Base-by-base conservation (phyloP, 2,113 vertebrate species). In the Grus americana region DNA sequence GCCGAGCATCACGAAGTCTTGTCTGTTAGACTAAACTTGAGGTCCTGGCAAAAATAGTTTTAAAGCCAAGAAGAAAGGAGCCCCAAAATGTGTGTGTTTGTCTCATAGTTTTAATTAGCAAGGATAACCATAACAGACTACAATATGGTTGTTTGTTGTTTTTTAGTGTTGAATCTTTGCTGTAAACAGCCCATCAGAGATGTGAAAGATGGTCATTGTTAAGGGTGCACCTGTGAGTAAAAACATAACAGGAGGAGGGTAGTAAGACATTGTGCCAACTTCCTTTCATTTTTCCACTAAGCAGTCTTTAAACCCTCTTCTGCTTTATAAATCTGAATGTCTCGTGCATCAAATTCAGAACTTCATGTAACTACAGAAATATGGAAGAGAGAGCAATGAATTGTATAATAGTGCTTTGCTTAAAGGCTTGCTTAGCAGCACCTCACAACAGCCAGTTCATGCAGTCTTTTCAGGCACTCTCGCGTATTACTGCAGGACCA, bases 101-200 rank as follows among this genome's bases (percentile, higher is more conserved):
- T 20, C 38, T 63, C 5, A 3, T n/a, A 74, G 24, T 50, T 87
- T 82, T 72, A 88, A 55, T 61, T 54, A 85, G 9, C 61, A 74
- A 62, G 18, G 12, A 66, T 66, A 78, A 55, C 4, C 54, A 5
- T 16, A 75, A 46, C 4, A 63, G 49, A n/a, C 4, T 72, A 24
- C 19, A 52, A 16, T 47, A 49, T 15, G 2, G 1, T 42, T n/a
- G 11, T 3, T 29, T 30, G 7, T 18, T 34, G 4, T 5, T 23
- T 76, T 73, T 85, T 36, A 38, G 4, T 38, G 18, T 38, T n/a
- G 81, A 50, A 52, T 27, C 13, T 46, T 55, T 73, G 7, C 34
- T 54, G 18, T 38, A 61, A 78, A 38, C 3, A 42, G 11, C 20
- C 27, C 26, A 26, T 59, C 16, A 63, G 12, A 50, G 17, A 21